Base-by-base conservation (phyloP, 1,140 invertebrate genomes). In the Globodera ellingtonae region DNA sequence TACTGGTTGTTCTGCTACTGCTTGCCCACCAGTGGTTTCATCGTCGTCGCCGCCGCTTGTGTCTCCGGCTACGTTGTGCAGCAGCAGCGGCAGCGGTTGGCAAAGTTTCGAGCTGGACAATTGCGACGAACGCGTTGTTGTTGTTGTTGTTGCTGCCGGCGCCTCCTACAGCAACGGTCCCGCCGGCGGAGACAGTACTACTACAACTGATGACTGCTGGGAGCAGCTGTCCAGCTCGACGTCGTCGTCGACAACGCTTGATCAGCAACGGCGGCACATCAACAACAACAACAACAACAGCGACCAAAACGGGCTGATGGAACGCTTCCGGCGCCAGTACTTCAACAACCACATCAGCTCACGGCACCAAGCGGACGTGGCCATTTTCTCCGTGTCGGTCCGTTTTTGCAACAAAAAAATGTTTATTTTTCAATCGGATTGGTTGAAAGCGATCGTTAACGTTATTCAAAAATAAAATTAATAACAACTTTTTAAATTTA, bases 361-460 rank as follows among this genome's bases (percentile, higher is more conserved):
- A 65, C 81, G 78, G 48, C 81, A 85, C 35, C 74, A 70, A 15
- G 81, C 76, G 21, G 86, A 87, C 66, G 47, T 86, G 52, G 85
- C 86, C 6, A 84, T 87, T 21, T 70, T 87, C 21, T 85, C 86
- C 13, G 81, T 86, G n/a, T 88, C 86, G 7, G 62, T 75, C 15
- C 35, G 47, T 75, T 75, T 52, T 66, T 35, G 35, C 35, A 35
- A n/a, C n/a, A n/a, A n/a, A n/a, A n/a, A n/a, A n/a, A n/a, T n/a
- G n/a, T n/a, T n/a, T n/a, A n/a, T n/a, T n/a, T n/a, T n/a, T n/a
- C n/a, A n/a, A n/a, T 35, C 3, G 35, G 3, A 35, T 35, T 35
- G 35, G 35, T 35, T 35, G 35, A 35, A 35, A 3, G 35, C 35
- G 1, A 2, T 35, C 35, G 35, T 35, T 35, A 35, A 35, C 35